These are phyloP conservation scores for Cryptotermes secundus DNA, from an alignment of 1,140 invertebrate species.

Conservation along the genomic window DNA sequence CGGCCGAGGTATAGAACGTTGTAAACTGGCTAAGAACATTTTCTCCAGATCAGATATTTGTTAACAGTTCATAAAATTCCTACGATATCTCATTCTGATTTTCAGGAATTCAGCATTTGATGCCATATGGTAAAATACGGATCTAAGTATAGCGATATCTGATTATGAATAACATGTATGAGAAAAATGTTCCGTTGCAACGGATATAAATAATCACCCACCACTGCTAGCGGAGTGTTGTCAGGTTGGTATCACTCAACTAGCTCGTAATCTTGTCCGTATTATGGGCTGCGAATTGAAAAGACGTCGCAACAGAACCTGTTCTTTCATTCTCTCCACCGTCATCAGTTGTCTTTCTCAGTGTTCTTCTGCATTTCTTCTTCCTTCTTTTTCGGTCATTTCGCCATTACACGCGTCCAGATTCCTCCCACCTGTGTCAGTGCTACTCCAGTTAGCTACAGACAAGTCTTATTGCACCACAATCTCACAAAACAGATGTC, in stretches of 20 bases:
- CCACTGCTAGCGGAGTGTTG: background rate
- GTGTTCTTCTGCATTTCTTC: background rate
- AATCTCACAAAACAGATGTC: background rate
- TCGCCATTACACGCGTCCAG: background rate
- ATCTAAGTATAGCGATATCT: no score
- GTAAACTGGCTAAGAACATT: no score
- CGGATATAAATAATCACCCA: no score
- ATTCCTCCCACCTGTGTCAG: no score
- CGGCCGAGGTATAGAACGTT: no score
- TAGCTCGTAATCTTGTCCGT: background rate
- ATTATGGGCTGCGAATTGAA: background rate
- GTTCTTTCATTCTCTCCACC: background rate
- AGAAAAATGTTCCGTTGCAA: no score
- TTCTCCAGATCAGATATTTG: no score
- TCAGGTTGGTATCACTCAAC: background rate
- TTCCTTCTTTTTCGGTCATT: background rate
- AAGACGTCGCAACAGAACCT: background rate
- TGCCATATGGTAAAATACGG: no score
- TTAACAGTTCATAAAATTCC: no score
- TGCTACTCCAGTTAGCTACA: background rate
- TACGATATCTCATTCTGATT: no score
- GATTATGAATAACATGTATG: no score
- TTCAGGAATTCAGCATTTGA: no score
- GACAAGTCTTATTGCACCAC: background rate
- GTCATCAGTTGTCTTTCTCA: background rate